A percentile compares a stretch with the other conserved stretches of the same genome.
These are phyloP conservation scores for Chrysolina oricalcia DNA, from an alignment of 2,888 invertebrate species.

Conservation along the genomic window DNA sequence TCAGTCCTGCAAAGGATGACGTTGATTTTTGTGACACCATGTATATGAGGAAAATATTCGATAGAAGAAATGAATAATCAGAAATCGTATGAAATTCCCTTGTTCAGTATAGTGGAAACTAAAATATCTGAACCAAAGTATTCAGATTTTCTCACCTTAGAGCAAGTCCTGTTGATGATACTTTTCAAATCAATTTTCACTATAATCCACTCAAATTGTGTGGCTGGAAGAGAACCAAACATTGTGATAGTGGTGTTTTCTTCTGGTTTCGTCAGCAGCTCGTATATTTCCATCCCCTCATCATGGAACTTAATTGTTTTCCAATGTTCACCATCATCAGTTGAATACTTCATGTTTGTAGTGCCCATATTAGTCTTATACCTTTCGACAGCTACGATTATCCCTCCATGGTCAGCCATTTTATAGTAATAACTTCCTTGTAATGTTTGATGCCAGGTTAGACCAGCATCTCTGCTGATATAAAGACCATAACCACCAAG, in stretches of 20 bases:
- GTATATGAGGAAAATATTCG: too few species aligned
- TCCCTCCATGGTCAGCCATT: slow-evolving; percentile 93
- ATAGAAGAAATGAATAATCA: too few species aligned
- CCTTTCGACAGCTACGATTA: slow-evolving; percentile 88
- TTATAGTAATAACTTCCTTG: slow-evolving; percentile 89
- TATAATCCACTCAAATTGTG: slow-evolving; percentile 87
- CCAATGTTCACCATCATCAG: slow-evolving; percentile 91
- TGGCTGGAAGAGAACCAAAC: slow-evolving; percentile 86
- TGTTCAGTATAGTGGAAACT: too few species aligned
- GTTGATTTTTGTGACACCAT: too few species aligned
- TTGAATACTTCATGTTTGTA: slow-evolving; percentile 86
- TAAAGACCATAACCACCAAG: slow-evolving; percentile 87
- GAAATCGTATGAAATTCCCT: too few species aligned
- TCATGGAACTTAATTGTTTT: slow-evolving; percentile 79
- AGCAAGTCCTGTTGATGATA: slow-evolving; percentile 71
- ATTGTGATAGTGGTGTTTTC: slow-evolving; percentile 93
- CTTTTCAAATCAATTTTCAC: slow-evolving; percentile 79
- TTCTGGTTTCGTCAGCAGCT: slow-evolving; percentile 93
- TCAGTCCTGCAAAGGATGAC: too few species aligned
- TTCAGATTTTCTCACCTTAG: slow-evolving; percentile 56
- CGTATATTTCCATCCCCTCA: slow-evolving; percentile 87
- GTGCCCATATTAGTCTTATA: slow-evolving; percentile 86
- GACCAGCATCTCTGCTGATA: slow-evolving; percentile 86
- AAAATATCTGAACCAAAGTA: background rate
- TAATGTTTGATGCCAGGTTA: slow-evolving; percentile 84